Conservation (phyloP, 1,140 invertebrate genomes). For the Schlechtendalia chinensis region DNA sequence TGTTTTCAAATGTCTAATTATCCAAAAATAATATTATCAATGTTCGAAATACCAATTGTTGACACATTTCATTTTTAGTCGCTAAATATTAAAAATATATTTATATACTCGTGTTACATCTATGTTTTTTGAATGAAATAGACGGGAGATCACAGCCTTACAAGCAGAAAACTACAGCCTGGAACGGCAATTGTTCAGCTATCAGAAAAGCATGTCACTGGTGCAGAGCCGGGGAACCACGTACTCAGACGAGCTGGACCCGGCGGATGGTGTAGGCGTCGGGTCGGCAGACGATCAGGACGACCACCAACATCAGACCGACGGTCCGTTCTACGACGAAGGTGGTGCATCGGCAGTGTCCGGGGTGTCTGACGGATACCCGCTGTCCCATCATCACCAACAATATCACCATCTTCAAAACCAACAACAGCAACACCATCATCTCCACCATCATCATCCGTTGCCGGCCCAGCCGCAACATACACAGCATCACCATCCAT, state of each 20-base stretch:
- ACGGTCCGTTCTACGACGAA: conserved; percentile 6
- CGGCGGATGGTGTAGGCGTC: conserved; percentile 54
- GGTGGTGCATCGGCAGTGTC: neutral
- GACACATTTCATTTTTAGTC: too few species aligned
- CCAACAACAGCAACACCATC: conserved; percentile 3
- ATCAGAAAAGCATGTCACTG: conserved; percentile 80
- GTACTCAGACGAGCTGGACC: conserved; percentile 59
- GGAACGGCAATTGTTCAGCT: conserved; percentile 82
- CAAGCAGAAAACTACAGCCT: conserved; percentile 84
- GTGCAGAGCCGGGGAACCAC: conserved; percentile 63
- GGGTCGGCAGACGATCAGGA: neutral
- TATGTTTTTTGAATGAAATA: conserved; percentile 55
- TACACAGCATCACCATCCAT: conserved; percentile 26
- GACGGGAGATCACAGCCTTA: conserved; percentile 76
- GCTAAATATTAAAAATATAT: too few species aligned
- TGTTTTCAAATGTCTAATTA: too few species aligned
- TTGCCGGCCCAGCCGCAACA: neutral
- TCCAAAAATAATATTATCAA: too few species aligned
- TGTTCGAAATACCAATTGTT: too few species aligned
- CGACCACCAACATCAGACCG: neutral
- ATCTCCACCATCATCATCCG: conserved; percentile 1
- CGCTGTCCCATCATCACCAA: neutral
- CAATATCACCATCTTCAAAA: neutral
- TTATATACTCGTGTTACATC: too few species aligned
- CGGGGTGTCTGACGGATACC: neutral